These are phyloP conservation scores for Bufo gargarizans DNA, from an alignment of 2,113 vertebrate genomes.

Conservation along the genomic window DNA sequence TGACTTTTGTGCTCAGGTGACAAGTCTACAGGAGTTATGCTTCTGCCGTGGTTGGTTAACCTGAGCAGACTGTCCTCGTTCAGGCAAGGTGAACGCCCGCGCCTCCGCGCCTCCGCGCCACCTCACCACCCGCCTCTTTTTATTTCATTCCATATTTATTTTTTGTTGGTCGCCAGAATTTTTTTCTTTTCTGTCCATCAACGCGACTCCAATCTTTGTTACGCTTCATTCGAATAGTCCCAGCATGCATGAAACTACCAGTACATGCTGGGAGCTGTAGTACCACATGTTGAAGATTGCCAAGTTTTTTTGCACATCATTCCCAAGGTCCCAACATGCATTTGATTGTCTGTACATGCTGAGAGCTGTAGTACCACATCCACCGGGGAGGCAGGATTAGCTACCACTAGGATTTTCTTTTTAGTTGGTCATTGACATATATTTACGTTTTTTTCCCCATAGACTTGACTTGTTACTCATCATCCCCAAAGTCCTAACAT, in stretches of 20 bases:
- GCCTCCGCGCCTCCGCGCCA: conserved; percentile 56
- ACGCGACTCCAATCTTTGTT: neutral
- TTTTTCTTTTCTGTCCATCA: neutral
- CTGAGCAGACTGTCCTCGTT: conserved; percentile 73
- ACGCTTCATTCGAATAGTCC: neutral
- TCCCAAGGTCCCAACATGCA: neutral
- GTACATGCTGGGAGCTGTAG: neutral
- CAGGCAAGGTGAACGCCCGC: conserved; percentile 67
- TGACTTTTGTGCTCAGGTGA: conserved; percentile 86
- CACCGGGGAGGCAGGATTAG: neutral
- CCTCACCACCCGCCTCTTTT: conserved; percentile 23
- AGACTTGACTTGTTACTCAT: neutral
- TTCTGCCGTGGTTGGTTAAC: conserved; percentile 82
- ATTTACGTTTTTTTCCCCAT: neutral
- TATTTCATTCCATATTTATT: neutral
- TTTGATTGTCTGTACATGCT: neutral
- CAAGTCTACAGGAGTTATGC: conserved; percentile 81
- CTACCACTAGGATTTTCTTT: no score
- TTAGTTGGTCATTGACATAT: neutral
- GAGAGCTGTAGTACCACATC: neutral
- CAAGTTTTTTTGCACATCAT: neutral
- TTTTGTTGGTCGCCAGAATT: neutral
- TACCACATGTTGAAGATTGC: neutral
- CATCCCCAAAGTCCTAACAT: neutral
- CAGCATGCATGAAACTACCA: neutral